Conservation (phyloP, 30 jellyfish, hydroid and myxozoan species). For the Turritopsis dohrnii region DNA sequence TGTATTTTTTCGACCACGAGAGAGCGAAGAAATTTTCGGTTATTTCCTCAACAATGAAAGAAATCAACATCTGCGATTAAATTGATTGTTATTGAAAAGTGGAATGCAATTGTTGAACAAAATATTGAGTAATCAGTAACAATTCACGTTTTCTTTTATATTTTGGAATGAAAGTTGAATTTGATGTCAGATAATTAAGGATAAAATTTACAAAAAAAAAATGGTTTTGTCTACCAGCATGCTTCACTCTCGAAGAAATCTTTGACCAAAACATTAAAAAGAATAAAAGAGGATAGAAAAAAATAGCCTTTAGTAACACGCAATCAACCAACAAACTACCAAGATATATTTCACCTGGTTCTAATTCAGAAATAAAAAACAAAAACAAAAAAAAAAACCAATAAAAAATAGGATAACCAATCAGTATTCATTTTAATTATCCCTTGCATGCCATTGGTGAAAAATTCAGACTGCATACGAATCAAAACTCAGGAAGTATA, state of each 20-base stretch:
- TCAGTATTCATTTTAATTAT: neutral
- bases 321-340: too few relatives aligned
- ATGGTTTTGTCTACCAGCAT: too few relatives aligned
- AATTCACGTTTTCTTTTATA: neutral
- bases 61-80: neutral
- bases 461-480: neutral
- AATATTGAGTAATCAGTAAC: neutral
- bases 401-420: neutral
- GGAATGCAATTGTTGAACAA: neutral
- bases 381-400: too few relatives aligned
- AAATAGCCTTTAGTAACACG: too few relatives aligned
- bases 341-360: too few relatives aligned
- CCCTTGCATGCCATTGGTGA: neutral
- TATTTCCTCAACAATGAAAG: neutral
- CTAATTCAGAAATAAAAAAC: too few relatives aligned
- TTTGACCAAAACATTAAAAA: too few relatives aligned
- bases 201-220: too few relatives aligned
- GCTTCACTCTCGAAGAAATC: too few relatives aligned
- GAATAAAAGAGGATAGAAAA: too few relatives aligned
- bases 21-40: neutral
- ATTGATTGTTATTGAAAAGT: neutral
- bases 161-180: neutral
- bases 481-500: neutral
- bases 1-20: neutral
- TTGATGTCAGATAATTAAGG: too few relatives aligned